Percentiles rank a stretch among this genome's conserved stretches.
phyloP scores from a whole-genome alignment of 2,797 vertebrate genomes.

The Australoheros facetus region DNA sequence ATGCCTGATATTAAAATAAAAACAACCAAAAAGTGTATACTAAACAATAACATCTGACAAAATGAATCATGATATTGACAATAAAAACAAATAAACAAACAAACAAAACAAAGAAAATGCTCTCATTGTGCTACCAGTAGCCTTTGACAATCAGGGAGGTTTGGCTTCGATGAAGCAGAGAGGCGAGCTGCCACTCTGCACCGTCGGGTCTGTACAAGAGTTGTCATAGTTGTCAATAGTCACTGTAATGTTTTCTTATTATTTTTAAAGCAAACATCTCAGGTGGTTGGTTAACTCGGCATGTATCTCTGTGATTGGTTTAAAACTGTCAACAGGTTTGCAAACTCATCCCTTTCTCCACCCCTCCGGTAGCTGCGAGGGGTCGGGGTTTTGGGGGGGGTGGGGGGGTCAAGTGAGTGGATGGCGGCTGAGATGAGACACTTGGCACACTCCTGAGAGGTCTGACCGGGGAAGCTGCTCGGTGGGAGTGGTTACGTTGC shows the following conservation, averaged over 20 bases:
- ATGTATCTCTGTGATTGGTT: conserved; percentile 70
- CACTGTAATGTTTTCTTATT: conserved; percentile 51
- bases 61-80: conserved; percentile 73
- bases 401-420: conserved; percentile 69
- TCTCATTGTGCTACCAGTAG: conserved; percentile 82
- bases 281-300: conserved; percentile 48
- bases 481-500: conserved; percentile 94
- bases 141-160: conserved; percentile 78
- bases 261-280: conserved; percentile 73
- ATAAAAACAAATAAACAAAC: conserved; percentile 48
- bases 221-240: conserved; percentile 61
- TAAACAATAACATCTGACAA: conserved; percentile 76
- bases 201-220: conserved; percentile 70
- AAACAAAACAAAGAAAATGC: conserved; percentile 51
- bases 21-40: conserved; percentile 60
- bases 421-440: conserved; percentile 90
- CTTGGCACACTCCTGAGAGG: conserved; percentile 83
- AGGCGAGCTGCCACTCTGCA: conserved; percentile 51
- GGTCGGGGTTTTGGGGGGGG: conserved; percentile 2
- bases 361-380: conserved; percentile 63
- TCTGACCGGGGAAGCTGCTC: conserved; percentile 67
- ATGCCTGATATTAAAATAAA: conserved; percentile 77
- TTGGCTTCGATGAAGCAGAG: conserved; percentile 69
- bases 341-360: conserved; percentile 72
- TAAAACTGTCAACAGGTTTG: conserved; percentile 48